Percentiles rank a stretch among this genome's conserved stretches.
Conservation (phyloP, 2,888 invertebrate genomes). For the Aleiodes testaceus region DNA sequence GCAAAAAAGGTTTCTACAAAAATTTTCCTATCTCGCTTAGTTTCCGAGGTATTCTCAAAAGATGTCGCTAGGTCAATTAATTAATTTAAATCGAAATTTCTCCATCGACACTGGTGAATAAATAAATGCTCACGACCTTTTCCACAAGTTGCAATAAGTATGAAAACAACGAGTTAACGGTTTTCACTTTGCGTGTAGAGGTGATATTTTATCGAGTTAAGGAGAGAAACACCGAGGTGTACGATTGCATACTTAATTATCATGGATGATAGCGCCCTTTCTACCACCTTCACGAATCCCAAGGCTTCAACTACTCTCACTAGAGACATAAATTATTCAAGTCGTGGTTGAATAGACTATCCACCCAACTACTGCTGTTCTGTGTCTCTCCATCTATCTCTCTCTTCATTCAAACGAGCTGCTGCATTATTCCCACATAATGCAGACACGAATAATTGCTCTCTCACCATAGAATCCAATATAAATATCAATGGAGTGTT, state of each 20-base stretch:
- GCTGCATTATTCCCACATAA: conserved; percentile 30
- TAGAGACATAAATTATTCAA: conserved; percentile 25
- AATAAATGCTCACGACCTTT: conserved; percentile 27
- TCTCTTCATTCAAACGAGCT: conserved; percentile 21
- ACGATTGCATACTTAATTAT: conserved; percentile 26
- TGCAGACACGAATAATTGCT: conserved; percentile 25
- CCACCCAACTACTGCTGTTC: conserved; percentile 3
- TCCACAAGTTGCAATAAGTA: conserved; percentile 8
- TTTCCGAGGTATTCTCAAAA: no score
- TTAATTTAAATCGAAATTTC: no score
- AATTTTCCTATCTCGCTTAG: no score
- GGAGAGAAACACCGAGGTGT: conserved; percentile 24
- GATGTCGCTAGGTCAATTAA: no score
- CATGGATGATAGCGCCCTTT: conserved; percentile 23
- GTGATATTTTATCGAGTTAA: conserved; percentile 27
- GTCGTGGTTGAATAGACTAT: conserved; percentile 11
- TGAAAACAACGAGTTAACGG: conserved; percentile 18
- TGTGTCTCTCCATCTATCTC: not conserved
- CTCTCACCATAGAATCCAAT: not conserved
- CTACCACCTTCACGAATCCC: conserved; percentile 24
- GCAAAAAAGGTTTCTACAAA: no score
- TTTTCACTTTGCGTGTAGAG: conserved; percentile 10
- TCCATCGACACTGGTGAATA: not conserved
- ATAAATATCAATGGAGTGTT: conserved; percentile 23
- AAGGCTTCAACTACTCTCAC: conserved; percentile 23